These are phyloP conservation scores for Melanotaenia trifasciata DNA, from an alignment of 2,797 vertebrate species.

Conservation along the genomic window DNA sequence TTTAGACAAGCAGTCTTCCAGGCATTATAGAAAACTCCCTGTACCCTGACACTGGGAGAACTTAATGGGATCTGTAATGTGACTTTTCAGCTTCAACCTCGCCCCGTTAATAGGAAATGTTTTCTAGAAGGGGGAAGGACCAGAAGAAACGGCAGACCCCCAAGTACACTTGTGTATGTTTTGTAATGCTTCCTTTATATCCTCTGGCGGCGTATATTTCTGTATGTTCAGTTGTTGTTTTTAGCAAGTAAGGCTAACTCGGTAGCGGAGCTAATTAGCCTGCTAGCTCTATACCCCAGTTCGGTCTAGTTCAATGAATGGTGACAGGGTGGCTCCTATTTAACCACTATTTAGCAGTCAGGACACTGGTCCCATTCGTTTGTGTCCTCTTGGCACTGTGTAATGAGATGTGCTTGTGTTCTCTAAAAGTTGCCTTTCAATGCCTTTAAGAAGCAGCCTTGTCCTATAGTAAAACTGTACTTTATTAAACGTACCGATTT, in stretches of 20 bases:
- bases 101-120: slow-evolving; percentile 79
- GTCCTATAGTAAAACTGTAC: not conserved
- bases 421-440: slow-evolving; percentile 42
- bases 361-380: slow-evolving; percentile 9
- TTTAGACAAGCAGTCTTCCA: slow-evolving; percentile 55
- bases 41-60: slow-evolving; percentile 43
- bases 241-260: slow-evolving; percentile 62
- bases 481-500: slow-evolving; percentile 5
- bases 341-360: slow-evolving; percentile 28
- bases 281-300: slow-evolving; percentile 49
- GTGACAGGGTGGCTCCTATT: slow-evolving; percentile 47
- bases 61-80: slow-evolving; percentile 72
- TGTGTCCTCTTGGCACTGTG: not conserved
- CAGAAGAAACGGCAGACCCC: slow-evolving; percentile 76
- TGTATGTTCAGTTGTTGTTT: slow-evolving; percentile 40
- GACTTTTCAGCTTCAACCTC: slow-evolving; percentile 59
- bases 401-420: slow-evolving; percentile 1
- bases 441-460: not conserved
- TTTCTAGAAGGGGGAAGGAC: slow-evolving; percentile 81
- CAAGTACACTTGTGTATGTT: slow-evolving; percentile 84
- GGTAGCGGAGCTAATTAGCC: slow-evolving; percentile 60
- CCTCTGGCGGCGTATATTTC: slow-evolving; percentile 8
- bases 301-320: slow-evolving; percentile 28
- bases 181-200: slow-evolving; percentile 8
- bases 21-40: slow-evolving; percentile 26